Base-by-base conservation (phyloP, 2,888 invertebrate species). In the Ceraclea dissimilis region DNA sequence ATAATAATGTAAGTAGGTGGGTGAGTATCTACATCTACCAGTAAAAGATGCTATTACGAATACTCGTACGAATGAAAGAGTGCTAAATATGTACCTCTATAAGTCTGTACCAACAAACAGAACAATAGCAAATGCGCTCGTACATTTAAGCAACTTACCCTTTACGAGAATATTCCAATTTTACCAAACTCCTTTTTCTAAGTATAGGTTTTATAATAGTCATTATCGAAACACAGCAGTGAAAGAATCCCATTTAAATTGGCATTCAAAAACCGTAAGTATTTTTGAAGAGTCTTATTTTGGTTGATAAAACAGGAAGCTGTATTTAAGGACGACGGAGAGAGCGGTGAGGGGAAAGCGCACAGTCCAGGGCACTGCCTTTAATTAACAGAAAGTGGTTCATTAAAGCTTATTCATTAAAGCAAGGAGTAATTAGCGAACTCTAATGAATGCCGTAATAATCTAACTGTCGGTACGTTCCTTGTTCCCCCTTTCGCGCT, bases 321-420 rank as follows among this genome's bases (percentile, higher is more conserved):
- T 51, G 43, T 52, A 51, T 51, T 57, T 57, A 57, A 53, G 53
- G 47, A 48, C 16, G 47, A 31, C 19, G 47, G 21, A 52, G 46
- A 26, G 59, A 53, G 59, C 53, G 49, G 22, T 16, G 49, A 44
- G 46, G 49, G 46, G 54, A 34, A 56, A 61, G 56, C 62, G 58
- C 66, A 63, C 63, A 56, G 64, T 65, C 63, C 64, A 64, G 66
- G 62, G 75, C 76, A 79, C 78, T 75, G 85, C 82, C 86, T 87
- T 86, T 87, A 86, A 87, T 87, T 87, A 86, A 86, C 86, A 86
- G 85, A 87, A 86, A 87, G 87, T 86, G 86, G 86, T 87, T 87
- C 87, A 87, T 87, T 87, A 86, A 86, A 85, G 86, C 85, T 86
- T 86, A 86, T 86, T 87, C 86, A 87, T 87, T 87, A 87, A 85